A percentile compares a stretch with the other conserved stretches of the same genome.
phyloP scores from a whole-genome alignment of 2,888 invertebrate genomes.

The Diarsia dahlii region DNA sequence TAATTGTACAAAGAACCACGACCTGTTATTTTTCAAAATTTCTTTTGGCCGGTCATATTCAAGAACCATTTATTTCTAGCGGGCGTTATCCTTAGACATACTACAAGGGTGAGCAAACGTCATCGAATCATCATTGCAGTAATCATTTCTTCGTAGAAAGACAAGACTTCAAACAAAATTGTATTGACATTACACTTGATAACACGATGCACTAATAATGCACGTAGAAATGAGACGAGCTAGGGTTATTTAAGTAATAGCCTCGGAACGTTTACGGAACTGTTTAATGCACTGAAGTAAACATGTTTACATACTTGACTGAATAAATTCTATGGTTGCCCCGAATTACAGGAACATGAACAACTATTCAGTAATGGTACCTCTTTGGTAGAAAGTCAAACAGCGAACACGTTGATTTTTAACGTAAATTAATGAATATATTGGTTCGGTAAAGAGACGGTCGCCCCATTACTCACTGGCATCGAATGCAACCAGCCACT shows the following conservation, averaged over 20 bases:
- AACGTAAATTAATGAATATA: conserved; percentile 31
- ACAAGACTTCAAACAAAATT: neutral
- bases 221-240: conserved; percentile 10
- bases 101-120: neutral
- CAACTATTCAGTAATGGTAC: conserved; percentile 13
- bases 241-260: neutral
- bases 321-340: neutral
- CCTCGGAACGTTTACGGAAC: too few species aligned
- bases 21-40: neutral
- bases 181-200: conserved; percentile 4
- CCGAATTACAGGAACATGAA: conserved; percentile 3
- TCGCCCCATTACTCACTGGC: conserved; percentile 19
- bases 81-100: neutral
- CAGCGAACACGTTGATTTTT: conserved; percentile 21
- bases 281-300: neutral
- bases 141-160: neutral
- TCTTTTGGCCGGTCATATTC: neutral
- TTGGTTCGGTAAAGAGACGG: conserved; percentile 22
- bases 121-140: neutral
- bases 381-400: conserved; percentile 17
- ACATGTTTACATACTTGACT: neutral
- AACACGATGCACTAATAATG: conserved; percentile 44
- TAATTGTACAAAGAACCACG: neutral
- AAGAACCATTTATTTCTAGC: neutral
- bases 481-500: conserved; percentile 34